Conservation (phyloP, 2,888 invertebrate genomes). For the Callosobruchus maculatus region DNA sequence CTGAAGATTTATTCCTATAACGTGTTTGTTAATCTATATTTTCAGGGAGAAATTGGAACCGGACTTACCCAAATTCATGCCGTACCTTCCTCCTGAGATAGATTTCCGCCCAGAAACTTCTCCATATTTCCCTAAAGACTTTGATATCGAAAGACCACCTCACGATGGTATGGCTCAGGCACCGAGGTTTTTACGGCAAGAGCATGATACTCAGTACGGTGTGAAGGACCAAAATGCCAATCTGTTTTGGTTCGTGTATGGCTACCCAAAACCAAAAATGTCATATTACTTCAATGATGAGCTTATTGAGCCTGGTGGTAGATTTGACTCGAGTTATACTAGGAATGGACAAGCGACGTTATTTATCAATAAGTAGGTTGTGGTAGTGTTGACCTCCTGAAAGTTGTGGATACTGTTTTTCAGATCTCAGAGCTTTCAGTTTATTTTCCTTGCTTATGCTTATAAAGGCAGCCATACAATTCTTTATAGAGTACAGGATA, state of each 20-base stretch:
- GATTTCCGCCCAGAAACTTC: constrained; percentile 83
- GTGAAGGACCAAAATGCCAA: constrained; percentile 88
- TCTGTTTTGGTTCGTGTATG: constrained; percentile 92
- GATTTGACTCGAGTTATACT: constrained; percentile 83
- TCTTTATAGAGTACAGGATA: not conserved
- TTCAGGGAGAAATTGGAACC: constrained; percentile 70
- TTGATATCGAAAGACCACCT: constrained; percentile 83
- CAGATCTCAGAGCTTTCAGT: not conserved
- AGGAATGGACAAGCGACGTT: constrained; percentile 87
- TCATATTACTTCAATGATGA: constrained; percentile 84
- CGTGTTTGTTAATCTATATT: constrained; percentile 3
- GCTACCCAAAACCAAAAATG: constrained; percentile 94
- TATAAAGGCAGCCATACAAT: not conserved
- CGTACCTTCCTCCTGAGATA: constrained; percentile 75
- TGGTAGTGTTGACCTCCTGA: not conserved
- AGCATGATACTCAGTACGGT: constrained; percentile 84
- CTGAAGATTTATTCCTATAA: not conserved
- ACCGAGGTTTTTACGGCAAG: constrained; percentile 83
- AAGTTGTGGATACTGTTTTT: not conserved
- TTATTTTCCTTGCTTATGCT: not conserved
- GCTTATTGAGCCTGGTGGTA: constrained; percentile 75
- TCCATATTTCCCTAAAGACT: constrained; percentile 88
- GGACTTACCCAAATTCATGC: constrained; percentile 73
- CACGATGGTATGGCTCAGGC: constrained; percentile 81
- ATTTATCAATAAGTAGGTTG: constrained; percentile 77